Base-by-base conservation (phyloP, 2,113 vertebrate genomes). In the Poeciliopsis retropinna region DNA sequence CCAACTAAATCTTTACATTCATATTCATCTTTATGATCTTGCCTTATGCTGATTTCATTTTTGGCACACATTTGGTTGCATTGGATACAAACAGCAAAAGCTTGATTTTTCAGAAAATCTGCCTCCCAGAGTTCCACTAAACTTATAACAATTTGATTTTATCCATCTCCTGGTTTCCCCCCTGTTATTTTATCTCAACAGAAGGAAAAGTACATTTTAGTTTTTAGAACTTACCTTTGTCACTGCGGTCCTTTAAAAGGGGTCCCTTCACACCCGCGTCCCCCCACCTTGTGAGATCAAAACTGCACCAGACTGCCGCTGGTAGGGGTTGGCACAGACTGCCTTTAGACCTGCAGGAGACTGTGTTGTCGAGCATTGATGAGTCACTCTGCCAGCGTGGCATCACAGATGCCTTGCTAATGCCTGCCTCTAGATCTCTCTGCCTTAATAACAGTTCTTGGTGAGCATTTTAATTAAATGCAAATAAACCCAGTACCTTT, bases 361-460 rank as follows among this genome's bases (percentile, higher is more conserved):
- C 79, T 72, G 78, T 71, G 79, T 86, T 83, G 78, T 75, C 70
- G 61, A 86, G 78, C 68, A 19, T 9, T 57, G 88, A 88, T 89
- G 88, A 91, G 80, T 91, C 88, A 88, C 74, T 27, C 63, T 79
- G 83, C 85, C 82, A 62, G 84, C 63, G 72, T 76, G 85, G 72
- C 74, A 77, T 78, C 85, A 76, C 82, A 82, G 74, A 87, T 84
- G 79, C 77, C 81, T 79, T 29, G 70, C 70, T 73, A 81, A 79
- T 77, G 78, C 73, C 76, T 86, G 60, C 86, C 79, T 82, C 78
- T 64, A 75, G 76, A 80, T 78, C 70, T 71, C 65, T 81, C 74
- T 3, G 69, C 76, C 81, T 86, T 79, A 84, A 76, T 80, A 79
- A 73, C 75, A 39, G 31, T 70, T 81, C 76, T 86, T 60, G 44